phyloP scores from a whole-genome alignment of 2,113 vertebrate genomes.

The Puntigrus tetrazona region DNA sequence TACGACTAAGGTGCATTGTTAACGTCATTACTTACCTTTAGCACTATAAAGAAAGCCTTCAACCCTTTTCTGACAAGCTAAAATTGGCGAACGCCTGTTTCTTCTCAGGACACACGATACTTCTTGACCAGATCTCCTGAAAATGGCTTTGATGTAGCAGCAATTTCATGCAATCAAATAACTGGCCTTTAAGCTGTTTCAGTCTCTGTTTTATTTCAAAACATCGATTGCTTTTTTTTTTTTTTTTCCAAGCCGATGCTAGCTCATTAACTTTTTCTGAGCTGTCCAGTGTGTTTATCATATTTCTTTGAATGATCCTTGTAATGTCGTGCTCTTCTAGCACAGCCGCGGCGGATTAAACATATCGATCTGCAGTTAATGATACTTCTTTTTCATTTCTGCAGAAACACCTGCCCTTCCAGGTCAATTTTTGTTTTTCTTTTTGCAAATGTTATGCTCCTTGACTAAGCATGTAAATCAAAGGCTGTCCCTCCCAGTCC shows the following conservation, averaged over 20 bases:
- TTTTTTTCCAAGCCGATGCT: not conserved
- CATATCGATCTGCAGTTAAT: not conserved
- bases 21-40: no score
- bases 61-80: not conserved
- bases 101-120: not conserved
- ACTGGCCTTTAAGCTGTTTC: not conserved
- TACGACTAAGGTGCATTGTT: no score
- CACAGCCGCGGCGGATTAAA: not conserved
- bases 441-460: not conserved
- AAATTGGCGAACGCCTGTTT: not conserved
- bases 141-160: not conserved
- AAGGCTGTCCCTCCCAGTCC: no score
- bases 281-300: not conserved
- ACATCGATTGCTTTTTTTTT: not conserved
- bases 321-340: not conserved
- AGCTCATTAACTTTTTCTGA: not conserved
- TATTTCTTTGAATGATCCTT: not conserved
- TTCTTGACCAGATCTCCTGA: no score
- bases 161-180: not conserved
- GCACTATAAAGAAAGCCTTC: no score
- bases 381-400: not conserved
- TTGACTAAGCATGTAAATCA: not conserved
- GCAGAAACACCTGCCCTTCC: not conserved
- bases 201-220: no score
- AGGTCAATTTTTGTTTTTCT: not conserved